Evolutionary conservation across 2,888 invertebrate genomes (phyloP), one percentile per base, ranked within the genome.

Genomic region (Schrankia costaestrigalis): DNA sequence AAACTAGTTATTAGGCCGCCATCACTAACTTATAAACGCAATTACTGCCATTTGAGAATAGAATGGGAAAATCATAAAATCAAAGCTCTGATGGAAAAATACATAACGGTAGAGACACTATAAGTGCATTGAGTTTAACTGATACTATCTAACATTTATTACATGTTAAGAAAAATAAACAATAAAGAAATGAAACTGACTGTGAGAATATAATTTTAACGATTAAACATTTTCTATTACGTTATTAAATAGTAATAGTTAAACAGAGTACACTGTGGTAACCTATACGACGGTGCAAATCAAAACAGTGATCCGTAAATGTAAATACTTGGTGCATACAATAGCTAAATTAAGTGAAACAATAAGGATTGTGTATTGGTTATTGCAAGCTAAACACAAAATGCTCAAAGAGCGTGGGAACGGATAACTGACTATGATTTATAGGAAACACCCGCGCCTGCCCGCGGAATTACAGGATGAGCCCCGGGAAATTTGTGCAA

Each of bases 281-380:
- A 47, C 13, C 9, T 11, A 24, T 25, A 39, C 37, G 51, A 40
- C 53, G 53, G 41, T 61, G 59, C 46, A 52, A 63, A 57, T 62
- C 68, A 64, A 54, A 68, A 68, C 67, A 68, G 53, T 44, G 43
- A 56, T 59, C 71, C 67, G 71, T 71, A 78, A 78, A 75, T 77
- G 78, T 81, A 82, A 83, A 85, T 86, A 84, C 66, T 69, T 58
- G 67, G 43, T 59, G 70, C 73, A 58, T 65, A 86, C 86, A 86
- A 86, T 86, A 81, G 85, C 75, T 74, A 76, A 84, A 84, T 82
- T 79, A 77, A 78, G 73, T 78, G 80, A 78, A 85, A 87, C 86
- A 87, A 86, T 85, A 83, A 77, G 79, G 83, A 77, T 81, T 82
- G 83, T 84, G 75, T 79, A 73, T 72, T 72, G 76, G 76, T 74